Evolutionary conservation across 1,140 invertebrate genomes (phyloP).

Genomic region (Metaphire vulgaris): DNA sequence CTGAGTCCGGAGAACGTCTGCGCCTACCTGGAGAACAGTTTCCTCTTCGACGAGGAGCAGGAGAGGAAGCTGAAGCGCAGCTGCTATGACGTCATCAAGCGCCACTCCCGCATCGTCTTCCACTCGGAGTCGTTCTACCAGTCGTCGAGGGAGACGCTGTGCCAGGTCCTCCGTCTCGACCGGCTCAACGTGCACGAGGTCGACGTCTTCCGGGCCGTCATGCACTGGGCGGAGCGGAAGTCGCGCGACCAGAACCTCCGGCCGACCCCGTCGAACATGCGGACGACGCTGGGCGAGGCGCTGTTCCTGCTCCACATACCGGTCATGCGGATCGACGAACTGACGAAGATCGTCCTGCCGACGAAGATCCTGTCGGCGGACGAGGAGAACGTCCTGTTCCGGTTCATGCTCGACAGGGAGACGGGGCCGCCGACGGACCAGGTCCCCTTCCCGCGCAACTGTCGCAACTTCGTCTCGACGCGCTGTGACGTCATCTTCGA

Average conservation of each 20-base stretch:
- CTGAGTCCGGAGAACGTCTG: slow-evolving; percentile 69
- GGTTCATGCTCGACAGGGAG: slow-evolving; percentile 6
- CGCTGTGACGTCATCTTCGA: background rate
- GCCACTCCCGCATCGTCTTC: slow-evolving; percentile 12
- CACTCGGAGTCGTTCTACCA: slow-evolving; percentile 12
- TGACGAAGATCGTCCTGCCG: slow-evolving; percentile 8
- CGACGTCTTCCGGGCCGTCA: slow-evolving; percentile 13
- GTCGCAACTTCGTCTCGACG: slow-evolving; percentile 1
- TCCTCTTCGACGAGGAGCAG: slow-evolving; percentile 35
- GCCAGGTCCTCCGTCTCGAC: slow-evolving; percentile 8
- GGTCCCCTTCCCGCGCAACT: slow-evolving; percentile 3
- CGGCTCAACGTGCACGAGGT: slow-evolving; percentile 12
- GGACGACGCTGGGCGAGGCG: background rate
- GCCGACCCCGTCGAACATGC: slow-evolving; percentile 1
- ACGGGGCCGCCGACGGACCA: background rate
- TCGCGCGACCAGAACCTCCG: background rate
- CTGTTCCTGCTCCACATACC: slow-evolving; percentile 10
- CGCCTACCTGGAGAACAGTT: slow-evolving; percentile 36
- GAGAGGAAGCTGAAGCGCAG: slow-evolving; percentile 8
- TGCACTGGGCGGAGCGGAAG: slow-evolving; percentile 16
- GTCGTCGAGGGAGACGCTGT: slow-evolving; percentile 9
- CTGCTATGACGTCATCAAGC: slow-evolving; percentile 1
- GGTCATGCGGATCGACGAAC: background rate
- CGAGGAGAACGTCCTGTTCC: slow-evolving; percentile 18
- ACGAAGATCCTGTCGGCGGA: background rate